Evolutionary conservation across 2,113 vertebrate species (phyloP), one percentile per base, ranked within the genome.

Genomic region (Tragelaphus imberbis): DNA sequence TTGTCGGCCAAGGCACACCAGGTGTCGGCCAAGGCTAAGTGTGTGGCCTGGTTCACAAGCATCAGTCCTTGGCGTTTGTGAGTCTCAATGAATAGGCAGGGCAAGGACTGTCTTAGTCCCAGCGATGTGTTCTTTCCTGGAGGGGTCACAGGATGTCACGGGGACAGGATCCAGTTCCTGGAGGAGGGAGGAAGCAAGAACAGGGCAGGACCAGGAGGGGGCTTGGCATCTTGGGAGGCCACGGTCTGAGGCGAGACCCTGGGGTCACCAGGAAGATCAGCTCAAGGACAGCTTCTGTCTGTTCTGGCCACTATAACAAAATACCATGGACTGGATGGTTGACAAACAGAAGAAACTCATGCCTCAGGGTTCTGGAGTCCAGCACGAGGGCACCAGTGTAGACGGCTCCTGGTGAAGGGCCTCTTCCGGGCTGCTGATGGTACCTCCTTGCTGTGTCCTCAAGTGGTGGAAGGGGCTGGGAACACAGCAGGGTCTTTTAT

Each of bases 171-270:
- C 28, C 58, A 17, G 36, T 28, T 80, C 5, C n/a, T 68, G 9
- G 27, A 1, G 5, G 30, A 84, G 33, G 55, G 79, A 88, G n/a
- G 6, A 33, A 79, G 16, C 49, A 47, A 86, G 56, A 68, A 28
- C 30, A 19, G 27, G 30, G 23, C 4, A 53, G 28, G 61, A 47
- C 28, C 25, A 68, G 92, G 56, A 30, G 0, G 25, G 51, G 53
- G 2, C 79, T 85, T 1, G 2, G 21, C 3, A 1, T 21, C n/a
- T 33, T 2, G 0, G 13, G 36, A 47, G n/a, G 80, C 7, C 19
- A 12, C 6, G 5, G 63, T 6, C 8, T 3, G 30, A 77, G 33
- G 63, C 27, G n/a, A 56, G 49, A 16, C 30, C 19, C 40, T 21
- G 13, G 55, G 19, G 23, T 47, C 36, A 33, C 13, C 49, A 36